Conservation (phyloP, 2,888 invertebrate genomes). For the Acronicta alni region DNA sequence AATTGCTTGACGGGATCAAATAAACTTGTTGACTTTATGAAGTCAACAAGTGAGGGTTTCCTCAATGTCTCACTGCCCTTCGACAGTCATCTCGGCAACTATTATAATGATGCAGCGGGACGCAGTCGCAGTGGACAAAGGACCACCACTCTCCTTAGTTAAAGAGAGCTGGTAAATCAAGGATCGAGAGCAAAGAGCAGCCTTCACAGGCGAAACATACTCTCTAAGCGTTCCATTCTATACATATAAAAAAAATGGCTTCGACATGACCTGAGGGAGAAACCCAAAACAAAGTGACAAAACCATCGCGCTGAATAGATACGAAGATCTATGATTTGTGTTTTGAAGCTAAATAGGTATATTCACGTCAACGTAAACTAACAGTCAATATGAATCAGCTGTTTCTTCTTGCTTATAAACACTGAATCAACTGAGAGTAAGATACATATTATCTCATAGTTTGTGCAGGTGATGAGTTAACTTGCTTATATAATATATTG, state of each 20-base stretch:
- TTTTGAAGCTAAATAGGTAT: not conserved
- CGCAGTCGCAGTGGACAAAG: too few relatives aligned
- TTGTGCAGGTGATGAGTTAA: constrained; percentile 1
- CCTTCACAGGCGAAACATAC: too few relatives aligned
- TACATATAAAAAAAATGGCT: too few relatives aligned
- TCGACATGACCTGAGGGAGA: too few relatives aligned
- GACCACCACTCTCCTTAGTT: too few relatives aligned
- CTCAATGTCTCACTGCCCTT: not conserved
- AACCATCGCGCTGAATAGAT: too few relatives aligned
- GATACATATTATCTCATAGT: constrained; percentile 12
- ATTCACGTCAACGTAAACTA: not conserved
- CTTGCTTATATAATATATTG: not conserved
- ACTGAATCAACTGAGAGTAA: not conserved
- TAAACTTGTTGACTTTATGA: not conserved
- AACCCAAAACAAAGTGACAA: too few relatives aligned
- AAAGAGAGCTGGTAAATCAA: too few relatives aligned
- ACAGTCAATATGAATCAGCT: not conserved
- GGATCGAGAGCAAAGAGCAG: too few relatives aligned
- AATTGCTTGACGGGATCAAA: not conserved
- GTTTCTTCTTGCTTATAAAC: not conserved
- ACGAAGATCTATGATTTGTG: not conserved
- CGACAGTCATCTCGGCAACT: too few relatives aligned
- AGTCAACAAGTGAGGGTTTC: not conserved
- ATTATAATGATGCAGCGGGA: too few relatives aligned
- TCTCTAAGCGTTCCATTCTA: too few relatives aligned